These are phyloP conservation scores for Rotaria sp. DNA, from an alignment of 2,888 invertebrate genomes.

Conservation along the genomic window DNA sequence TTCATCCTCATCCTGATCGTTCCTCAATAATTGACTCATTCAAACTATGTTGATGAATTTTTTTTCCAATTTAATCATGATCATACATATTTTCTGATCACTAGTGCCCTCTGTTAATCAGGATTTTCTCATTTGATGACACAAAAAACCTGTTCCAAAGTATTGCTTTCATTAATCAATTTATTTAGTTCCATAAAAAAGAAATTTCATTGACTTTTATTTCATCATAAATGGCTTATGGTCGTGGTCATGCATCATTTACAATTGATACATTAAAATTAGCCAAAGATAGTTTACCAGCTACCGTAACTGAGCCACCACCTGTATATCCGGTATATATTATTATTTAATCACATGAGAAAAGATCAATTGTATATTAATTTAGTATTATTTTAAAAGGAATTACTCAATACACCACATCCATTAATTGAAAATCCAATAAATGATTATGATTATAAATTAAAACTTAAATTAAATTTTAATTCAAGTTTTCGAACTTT, in stretches of 20 bases:
- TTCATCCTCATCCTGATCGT: too few species aligned
- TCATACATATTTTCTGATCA: too few species aligned
- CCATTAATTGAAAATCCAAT: not conserved
- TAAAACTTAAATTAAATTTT: conserved; percentile 4
- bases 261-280: conserved; percentile 23
- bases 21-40: too few species aligned
- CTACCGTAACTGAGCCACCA: not conserved
- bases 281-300: conserved; percentile 15
- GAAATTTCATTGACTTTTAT: not conserved
- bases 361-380: not conserved
- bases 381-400: not conserved
- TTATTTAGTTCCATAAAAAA: not conserved
- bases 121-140: too few species aligned
- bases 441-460: conserved; percentile 27
- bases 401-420: not conserved
- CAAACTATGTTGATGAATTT: too few species aligned
- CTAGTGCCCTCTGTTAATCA: too few species aligned
- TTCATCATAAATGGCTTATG: not conserved
- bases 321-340: conserved; percentile 7
- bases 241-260: conserved; percentile 7
- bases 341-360: too few species aligned
- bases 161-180: too few species aligned
- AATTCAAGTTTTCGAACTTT: not conserved
- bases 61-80: too few species aligned
- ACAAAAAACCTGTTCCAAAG: too few species aligned